Conservation (phyloP, 2,797 vertebrate genomes). For the Microctenopoma lineatum region DNA sequence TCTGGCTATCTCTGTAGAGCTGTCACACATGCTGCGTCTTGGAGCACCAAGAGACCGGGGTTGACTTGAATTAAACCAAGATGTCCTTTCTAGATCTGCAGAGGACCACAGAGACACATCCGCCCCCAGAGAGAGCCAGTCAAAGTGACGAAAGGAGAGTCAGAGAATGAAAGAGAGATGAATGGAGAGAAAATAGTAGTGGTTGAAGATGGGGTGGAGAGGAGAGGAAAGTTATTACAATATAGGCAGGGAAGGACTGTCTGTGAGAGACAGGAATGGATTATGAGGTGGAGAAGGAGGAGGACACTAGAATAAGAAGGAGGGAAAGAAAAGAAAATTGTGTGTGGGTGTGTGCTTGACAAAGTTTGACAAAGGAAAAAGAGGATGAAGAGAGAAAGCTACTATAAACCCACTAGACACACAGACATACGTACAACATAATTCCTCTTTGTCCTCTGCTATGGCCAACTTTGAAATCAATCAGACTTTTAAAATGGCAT, state of each 20-base stretch:
- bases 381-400: slow-evolving; percentile 18
- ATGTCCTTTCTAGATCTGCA: slow-evolving; percentile 78
- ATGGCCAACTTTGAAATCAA: neutral
- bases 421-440: slow-evolving; percentile 2
- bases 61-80: slow-evolving; percentile 81
- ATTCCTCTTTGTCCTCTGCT: slow-evolving; percentile 1
- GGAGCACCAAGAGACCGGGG: slow-evolving; percentile 71
- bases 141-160: slow-evolving; percentile 38
- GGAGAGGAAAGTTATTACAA: slow-evolving; percentile 56
- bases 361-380: slow-evolving; percentile 31
- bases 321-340: slow-evolving; percentile 22
- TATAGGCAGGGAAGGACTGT: slow-evolving; percentile 38
- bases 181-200: slow-evolving; percentile 22
- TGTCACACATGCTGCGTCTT: slow-evolving; percentile 75
- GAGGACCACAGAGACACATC: slow-evolving; percentile 66
- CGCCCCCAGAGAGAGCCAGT: slow-evolving; percentile 61
- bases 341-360: slow-evolving; percentile 24
- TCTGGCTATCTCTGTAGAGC: slow-evolving; percentile 69
- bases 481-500: too few species aligned
- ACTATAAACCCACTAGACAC: slow-evolving; percentile 7
- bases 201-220: slow-evolving; percentile 23
- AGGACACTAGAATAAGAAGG: slow-evolving; percentile 37
- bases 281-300: slow-evolving; percentile 35
- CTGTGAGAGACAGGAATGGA: slow-evolving; percentile 24
- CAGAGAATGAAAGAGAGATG: slow-evolving; percentile 7